Base-by-base conservation (phyloP, 92 coral and sea anemone genomes). In the Palythoa grandiflora region DNA sequence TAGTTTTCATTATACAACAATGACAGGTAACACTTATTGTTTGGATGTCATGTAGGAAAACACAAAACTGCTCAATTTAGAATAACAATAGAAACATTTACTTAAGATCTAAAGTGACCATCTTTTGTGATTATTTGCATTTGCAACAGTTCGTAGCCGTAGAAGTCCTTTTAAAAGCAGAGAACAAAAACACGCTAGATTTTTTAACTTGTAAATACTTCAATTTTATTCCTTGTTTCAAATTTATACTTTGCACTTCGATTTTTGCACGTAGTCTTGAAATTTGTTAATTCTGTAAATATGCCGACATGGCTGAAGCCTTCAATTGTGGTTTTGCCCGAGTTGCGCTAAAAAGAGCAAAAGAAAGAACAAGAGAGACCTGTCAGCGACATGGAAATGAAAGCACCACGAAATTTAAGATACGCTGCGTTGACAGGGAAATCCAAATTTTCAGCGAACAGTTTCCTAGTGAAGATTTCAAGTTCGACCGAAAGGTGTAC, bases 241-340 rank as follows among this genome's bases (percentile, higher is more conserved):
- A 61, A 17, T 61, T 61, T 17, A 61, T 61, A 61, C 28, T 63
- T 63, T 19, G 70, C 70, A 63, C 70, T 63, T 63, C 70, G 11
- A 63, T 63, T 63, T 63, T 63, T 63, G 37, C 70, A 37, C 75
- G 3, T 37, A 71, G 36, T 2, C 75, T 37, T 71, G 36, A 71
- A 11, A 14, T 35, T 71, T 38, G 75, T 35, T 36, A 71, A 35
- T 35, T 61, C 20, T 61, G 20, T 9, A 66, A 66, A 70, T 28
- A 38, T 71, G 50, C 19, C n/a, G 70, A 63, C 74, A 74, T 74
- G 79, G 55, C 59, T 9, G 55, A 74, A 74, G 55, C 57, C 57
- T 74, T 74, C 11, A 74, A 74, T 14, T 74, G 79, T 74, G 79
- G 79, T 44, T 74, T 74, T 38, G 79, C 79, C 6, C 38, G 79